Evolutionary conservation across 2,113 vertebrate genomes (phyloP).

Genomic region (Burhinus oedicnemus): DNA sequence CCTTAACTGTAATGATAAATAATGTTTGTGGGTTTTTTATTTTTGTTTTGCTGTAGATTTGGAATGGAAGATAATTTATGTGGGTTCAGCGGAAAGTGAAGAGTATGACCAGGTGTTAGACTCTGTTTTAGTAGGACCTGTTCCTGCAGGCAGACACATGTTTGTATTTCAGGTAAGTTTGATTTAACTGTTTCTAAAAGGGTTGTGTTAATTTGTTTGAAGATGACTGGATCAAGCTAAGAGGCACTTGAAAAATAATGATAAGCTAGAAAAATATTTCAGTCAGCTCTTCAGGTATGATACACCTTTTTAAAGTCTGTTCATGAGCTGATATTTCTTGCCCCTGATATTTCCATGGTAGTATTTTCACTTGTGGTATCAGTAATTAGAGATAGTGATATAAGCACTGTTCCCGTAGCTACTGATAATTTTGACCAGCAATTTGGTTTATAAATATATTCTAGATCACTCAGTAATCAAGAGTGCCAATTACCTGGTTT

Average conservation of each 20-base stretch:
- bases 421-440: not conserved
- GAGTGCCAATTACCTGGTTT: not conserved
- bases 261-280: not conserved
- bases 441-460: not conserved
- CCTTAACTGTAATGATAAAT: not conserved
- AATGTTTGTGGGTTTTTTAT: not conserved
- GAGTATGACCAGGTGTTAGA: conserved; percentile 85
- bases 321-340: not conserved
- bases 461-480: not conserved
- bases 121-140: conserved; percentile 84
- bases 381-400: not conserved
- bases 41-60: conserved; percentile 73
- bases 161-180: conserved; percentile 85
- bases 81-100: conserved; percentile 86
- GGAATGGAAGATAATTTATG: conserved; percentile 87
- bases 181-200: not conserved
- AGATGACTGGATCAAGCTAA: not conserved
- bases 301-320: not conserved
- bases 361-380: not conserved
- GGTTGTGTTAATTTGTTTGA: not conserved
- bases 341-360: not conserved
- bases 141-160: conserved; percentile 84
- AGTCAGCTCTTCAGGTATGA: not conserved
- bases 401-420: not conserved
- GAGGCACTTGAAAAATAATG: not conserved